Conservation (phyloP, 2,888 invertebrate genomes). For the Spisula solida region DNA sequence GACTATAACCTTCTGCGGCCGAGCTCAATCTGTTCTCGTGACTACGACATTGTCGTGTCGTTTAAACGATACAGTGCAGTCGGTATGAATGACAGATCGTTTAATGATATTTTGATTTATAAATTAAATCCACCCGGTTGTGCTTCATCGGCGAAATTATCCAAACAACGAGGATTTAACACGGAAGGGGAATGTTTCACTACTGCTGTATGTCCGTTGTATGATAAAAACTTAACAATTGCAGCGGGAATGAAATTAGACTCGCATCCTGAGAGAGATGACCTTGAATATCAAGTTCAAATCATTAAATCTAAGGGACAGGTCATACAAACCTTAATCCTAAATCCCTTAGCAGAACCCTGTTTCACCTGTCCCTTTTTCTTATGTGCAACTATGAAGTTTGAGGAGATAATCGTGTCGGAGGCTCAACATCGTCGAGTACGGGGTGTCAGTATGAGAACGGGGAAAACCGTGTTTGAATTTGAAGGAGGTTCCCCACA, state of each 20-base stretch:
- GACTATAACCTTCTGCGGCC: conserved; percentile 41
- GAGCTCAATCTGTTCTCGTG: conserved; percentile 54
- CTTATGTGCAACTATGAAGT: conserved; percentile 61
- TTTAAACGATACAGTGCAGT: conserved; percentile 47
- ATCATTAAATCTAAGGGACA: conserved; percentile 60
- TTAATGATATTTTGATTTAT: conserved; percentile 47
- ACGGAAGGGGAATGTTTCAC: conserved; percentile 63
- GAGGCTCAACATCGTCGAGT: conserved; percentile 49
- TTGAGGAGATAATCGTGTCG: conserved; percentile 60
- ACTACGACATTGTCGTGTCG: conserved; percentile 55
- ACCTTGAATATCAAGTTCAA: conserved; percentile 59
- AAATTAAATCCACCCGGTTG: conserved; percentile 47
- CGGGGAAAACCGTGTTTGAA: conserved; percentile 63
- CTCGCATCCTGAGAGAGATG: conserved; percentile 48
- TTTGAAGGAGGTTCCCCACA: conserved; percentile 66
- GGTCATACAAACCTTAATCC: conserved; percentile 46
- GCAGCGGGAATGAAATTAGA: conserved; percentile 60
- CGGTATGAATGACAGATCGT: not conserved
- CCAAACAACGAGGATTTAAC: conserved; percentile 45
- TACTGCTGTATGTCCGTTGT: conserved; percentile 52
- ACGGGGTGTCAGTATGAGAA: conserved; percentile 55
- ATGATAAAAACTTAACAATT: conserved; percentile 53
- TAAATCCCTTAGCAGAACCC: conserved; percentile 61
- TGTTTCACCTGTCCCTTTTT: conserved; percentile 57
- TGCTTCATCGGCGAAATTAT: conserved; percentile 38